Evolutionary conservation across 92 coral and sea anemone species (phyloP).

Genomic region (Umimayanthus chanpuru): DNA sequence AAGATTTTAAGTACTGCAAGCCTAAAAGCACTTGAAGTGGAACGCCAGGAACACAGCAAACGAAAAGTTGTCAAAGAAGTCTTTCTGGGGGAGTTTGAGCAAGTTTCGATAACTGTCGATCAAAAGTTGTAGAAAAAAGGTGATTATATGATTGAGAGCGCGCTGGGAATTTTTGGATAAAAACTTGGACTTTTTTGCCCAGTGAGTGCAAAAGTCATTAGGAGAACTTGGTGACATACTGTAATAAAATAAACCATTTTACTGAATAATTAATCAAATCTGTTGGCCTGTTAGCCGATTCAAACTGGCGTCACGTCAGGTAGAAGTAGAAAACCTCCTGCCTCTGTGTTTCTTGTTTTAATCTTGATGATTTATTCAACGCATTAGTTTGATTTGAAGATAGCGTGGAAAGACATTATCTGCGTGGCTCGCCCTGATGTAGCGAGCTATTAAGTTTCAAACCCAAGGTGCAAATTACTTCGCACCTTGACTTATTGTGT

Average conservation of each 20-base stretch:
- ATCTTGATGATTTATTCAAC: conserved; percentile 45
- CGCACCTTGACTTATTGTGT: conserved; percentile 38
- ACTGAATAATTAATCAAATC: conserved; percentile 93
- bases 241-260: conserved; percentile 78
- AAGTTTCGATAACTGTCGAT: conserved; percentile 1
- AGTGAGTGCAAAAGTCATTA: conserved; percentile 76
- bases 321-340: conserved; percentile 28
- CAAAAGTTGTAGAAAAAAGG: conserved; percentile 29
- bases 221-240: conserved; percentile 83
- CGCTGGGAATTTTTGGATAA: not conserved
- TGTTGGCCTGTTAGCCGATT: conserved; percentile 52
- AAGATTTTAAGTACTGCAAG: conserved; percentile 72
- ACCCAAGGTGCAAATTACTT: conserved; percentile 44
- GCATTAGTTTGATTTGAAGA: conserved; percentile 44
- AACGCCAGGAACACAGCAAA: not conserved
- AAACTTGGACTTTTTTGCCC: conserved; percentile 34
- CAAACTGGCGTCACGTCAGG: conserved; percentile 44
- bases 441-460: conserved; percentile 32
- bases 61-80: not conserved
- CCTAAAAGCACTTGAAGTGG: conserved; percentile 48
- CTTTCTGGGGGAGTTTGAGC: not conserved
- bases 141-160: conserved; percentile 27
- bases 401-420: conserved; percentile 49
- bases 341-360: conserved; percentile 25
- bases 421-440: conserved; percentile 31